Percentiles rank a stretch among this genome's conserved stretches.
Conservation (phyloP, 2,113 vertebrate species). For the Salvelinus namaycush region DNA sequence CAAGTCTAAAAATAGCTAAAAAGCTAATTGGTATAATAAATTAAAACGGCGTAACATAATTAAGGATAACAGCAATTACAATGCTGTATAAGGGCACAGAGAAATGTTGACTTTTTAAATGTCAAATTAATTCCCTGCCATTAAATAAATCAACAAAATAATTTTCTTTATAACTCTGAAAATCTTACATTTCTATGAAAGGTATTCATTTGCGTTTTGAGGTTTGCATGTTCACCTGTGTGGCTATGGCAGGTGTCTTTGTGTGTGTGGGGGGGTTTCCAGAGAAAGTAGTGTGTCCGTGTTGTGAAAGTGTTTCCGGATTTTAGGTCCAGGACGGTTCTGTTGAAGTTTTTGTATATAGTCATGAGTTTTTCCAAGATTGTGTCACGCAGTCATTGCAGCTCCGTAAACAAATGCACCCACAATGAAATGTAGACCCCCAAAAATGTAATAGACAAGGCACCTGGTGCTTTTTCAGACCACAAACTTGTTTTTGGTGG, state of each 20-base stretch:
- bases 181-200: slow-evolving; percentile 47
- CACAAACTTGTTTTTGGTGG: slow-evolving; percentile 99
- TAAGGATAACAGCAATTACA: slow-evolving; percentile 59
- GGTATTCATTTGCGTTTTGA: slow-evolving; percentile 49
- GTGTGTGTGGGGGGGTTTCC: background rate
- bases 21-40: slow-evolving; percentile 68
- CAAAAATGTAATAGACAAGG: slow-evolving; percentile 32
- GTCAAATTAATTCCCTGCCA: slow-evolving; percentile 50
- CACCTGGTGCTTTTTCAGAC: slow-evolving; percentile 80
- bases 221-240: slow-evolving; percentile 35
- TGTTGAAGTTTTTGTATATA: slow-evolving; percentile 83
- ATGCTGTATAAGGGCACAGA: slow-evolving; percentile 55
- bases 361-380: slow-evolving; percentile 82
- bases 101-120: slow-evolving; percentile 52
- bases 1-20: slow-evolving; percentile 33
- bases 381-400: slow-evolving; percentile 90
- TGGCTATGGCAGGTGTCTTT: background rate
- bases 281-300: background rate
- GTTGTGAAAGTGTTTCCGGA: slow-evolving; percentile 15
- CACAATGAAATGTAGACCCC: slow-evolving; percentile 68
- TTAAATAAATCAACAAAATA: slow-evolving; percentile 55
- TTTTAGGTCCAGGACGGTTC: slow-evolving; percentile 75
- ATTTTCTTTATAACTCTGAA: slow-evolving; percentile 40
- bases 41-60: slow-evolving; percentile 65
- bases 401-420: slow-evolving; percentile 67